phyloP scores from a whole-genome alignment of 2,888 invertebrate genomes.

The Adelognathus sp. region DNA sequence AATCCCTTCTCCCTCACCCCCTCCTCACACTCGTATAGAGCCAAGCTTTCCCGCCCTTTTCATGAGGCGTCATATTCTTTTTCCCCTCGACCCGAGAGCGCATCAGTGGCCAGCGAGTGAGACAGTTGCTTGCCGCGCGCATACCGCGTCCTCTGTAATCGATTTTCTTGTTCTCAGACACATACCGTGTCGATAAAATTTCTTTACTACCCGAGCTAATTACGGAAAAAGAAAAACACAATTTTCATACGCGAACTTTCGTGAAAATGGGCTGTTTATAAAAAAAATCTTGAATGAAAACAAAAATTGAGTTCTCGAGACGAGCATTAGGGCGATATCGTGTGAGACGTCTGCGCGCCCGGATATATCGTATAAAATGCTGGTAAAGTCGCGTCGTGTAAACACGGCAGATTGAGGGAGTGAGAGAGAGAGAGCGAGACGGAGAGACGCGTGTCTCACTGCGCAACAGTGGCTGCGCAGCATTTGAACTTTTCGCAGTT shows the following conservation, averaged over 20 bases:
- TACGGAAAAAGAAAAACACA: background rate
- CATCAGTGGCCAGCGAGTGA: constrained; percentile 1
- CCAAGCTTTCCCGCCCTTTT: constrained; percentile 64
- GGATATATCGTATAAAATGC: constrained; percentile 54
- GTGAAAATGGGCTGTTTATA: background rate
- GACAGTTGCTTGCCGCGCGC: background rate
- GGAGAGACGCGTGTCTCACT: constrained; percentile 53
- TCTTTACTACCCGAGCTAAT: constrained; percentile 47
- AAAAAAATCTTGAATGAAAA: background rate
- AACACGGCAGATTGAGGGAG: constrained; percentile 61
- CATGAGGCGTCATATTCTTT: constrained; percentile 60
- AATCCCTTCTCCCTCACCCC: background rate
- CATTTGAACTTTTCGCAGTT: constrained; percentile 74
- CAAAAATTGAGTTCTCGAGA: background rate
- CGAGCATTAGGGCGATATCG: background rate
- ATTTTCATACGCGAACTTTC: background rate
- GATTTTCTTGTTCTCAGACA: constrained; percentile 10
- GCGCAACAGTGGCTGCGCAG: constrained; percentile 74
- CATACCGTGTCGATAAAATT: constrained; percentile 25
- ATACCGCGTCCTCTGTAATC: constrained; percentile 42
- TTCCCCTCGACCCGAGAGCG: constrained; percentile 33
- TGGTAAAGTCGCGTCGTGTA: constrained; percentile 63
- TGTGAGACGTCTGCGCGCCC: constrained; percentile 19
- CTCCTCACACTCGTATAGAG: background rate
- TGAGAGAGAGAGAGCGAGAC: too few relatives aligned